A percentile compares a stretch with the other conserved stretches of the same genome.
Conservation (phyloP, 2,888 invertebrate species). For the Lycophotia porphyrea region DNA sequence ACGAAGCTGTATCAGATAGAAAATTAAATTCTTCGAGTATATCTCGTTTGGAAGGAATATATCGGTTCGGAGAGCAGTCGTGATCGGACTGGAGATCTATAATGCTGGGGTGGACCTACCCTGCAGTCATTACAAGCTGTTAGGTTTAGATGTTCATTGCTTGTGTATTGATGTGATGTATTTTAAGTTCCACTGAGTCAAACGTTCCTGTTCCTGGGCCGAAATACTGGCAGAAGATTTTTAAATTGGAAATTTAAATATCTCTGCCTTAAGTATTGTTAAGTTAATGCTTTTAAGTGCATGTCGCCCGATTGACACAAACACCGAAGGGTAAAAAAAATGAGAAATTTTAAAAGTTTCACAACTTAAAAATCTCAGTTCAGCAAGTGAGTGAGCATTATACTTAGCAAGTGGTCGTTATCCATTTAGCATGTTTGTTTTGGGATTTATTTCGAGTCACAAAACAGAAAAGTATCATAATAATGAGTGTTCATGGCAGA, state of each 20-base stretch:
- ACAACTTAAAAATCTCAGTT: background rate
- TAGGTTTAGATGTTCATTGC: background rate
- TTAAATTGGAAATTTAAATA: background rate
- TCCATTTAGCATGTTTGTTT: background rate
- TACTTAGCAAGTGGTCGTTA: background rate
- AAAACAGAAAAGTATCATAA: background rate
- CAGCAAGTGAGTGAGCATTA: background rate
- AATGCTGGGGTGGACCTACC: background rate
- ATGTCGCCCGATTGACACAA: background rate
- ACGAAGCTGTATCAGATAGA: constrained; percentile 13
- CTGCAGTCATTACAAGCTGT: constrained; percentile 1
- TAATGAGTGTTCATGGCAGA: background rate
- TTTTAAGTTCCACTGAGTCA: background rate
- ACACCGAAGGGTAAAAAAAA: background rate
- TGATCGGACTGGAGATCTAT: constrained; percentile 5
- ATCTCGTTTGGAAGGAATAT: constrained; percentile 31
- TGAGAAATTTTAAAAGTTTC: background rate
- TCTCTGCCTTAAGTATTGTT: background rate
- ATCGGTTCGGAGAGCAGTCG: constrained; percentile 25
- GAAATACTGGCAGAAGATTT: background rate
- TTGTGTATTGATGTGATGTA: background rate
- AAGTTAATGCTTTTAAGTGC: background rate
- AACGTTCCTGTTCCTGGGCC: background rate
- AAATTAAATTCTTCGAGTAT: constrained; percentile 36
- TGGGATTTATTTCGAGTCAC: background rate